phyloP scores from a whole-genome alignment of 2,888 invertebrate genomes.

The Melieria crassipennis region DNA sequence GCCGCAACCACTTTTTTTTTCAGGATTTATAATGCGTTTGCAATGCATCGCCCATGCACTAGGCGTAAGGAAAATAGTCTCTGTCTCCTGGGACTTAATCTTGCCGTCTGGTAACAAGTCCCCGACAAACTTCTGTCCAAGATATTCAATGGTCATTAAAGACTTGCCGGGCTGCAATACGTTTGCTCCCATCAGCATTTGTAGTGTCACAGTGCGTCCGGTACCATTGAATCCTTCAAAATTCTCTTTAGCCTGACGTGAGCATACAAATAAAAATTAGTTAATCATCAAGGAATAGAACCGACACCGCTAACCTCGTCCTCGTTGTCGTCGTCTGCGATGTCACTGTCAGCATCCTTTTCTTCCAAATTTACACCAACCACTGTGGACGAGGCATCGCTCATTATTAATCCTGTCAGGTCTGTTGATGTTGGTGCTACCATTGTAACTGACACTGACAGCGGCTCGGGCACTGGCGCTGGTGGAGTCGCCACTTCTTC shows the following conservation, averaged over 20 bases:
- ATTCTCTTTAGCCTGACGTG: constrained; percentile 58
- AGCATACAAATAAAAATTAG: background rate
- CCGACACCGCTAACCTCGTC: constrained; percentile 65
- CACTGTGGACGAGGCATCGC: constrained; percentile 33
- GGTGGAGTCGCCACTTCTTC: constrained; percentile 42
- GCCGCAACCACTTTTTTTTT: constrained; percentile 91
- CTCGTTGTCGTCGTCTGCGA: constrained; percentile 70
- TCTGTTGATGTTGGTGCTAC: constrained; percentile 2
- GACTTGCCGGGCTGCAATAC: constrained; percentile 85
- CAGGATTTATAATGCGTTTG: constrained; percentile 89
- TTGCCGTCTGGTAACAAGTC: constrained; percentile 87
- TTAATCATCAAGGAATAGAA: background rate
- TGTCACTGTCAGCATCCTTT: constrained; percentile 69
- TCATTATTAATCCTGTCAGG: background rate
- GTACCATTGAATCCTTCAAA: constrained; percentile 66
- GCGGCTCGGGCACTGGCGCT: constrained; percentile 22
- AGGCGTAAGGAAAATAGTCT: constrained; percentile 87
- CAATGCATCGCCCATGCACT: constrained; percentile 95
- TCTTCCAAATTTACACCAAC: constrained; percentile 45
- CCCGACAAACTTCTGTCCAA: constrained; percentile 91
- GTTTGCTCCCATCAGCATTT: constrained; percentile 86
- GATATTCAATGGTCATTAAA: constrained; percentile 88
- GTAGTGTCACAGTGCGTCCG: constrained; percentile 80
- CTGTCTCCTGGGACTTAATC: constrained; percentile 88
- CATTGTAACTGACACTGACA: constrained; percentile 24